phyloP scores from a whole-genome alignment of 2,113 vertebrate species.

The Ameiurus melas region DNA sequence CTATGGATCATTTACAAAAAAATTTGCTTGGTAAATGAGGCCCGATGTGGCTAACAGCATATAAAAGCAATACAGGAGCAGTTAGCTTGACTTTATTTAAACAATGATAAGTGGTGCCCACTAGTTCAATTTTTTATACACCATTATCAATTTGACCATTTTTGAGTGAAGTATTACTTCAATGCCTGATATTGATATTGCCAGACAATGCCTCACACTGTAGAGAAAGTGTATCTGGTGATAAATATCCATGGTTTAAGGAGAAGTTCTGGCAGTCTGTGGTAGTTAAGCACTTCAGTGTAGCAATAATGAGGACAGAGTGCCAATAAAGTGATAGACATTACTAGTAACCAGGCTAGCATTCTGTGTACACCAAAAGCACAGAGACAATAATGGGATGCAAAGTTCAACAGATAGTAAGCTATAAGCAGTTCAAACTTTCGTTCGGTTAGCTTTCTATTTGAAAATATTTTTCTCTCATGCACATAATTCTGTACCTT shows the following conservation, averaged over 20 bases:
- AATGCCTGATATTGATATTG: background rate
- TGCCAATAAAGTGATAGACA: slow-evolving; percentile 37
- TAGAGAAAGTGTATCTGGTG: background rate
- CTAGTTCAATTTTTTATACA: background rate
- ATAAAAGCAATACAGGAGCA: too few species aligned
- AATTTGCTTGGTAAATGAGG: too few species aligned
- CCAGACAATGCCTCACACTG: background rate
- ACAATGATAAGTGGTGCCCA: too few species aligned
- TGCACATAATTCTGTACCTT: slow-evolving; percentile 74
- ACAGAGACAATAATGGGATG: background rate
- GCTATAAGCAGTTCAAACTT: background rate
- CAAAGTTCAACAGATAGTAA: background rate
- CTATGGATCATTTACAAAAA: background rate
- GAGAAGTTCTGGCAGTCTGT: background rate
- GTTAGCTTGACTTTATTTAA: too few species aligned
- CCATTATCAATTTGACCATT: background rate
- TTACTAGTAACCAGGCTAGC: background rate
- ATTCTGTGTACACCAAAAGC: background rate
- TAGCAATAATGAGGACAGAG: slow-evolving; percentile 22
- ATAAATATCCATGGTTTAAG: background rate
- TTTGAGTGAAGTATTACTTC: background rate
- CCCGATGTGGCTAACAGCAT: too few species aligned
- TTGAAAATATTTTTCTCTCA: background rate
- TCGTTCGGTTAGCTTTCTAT: background rate
- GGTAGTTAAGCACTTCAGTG: slow-evolving; percentile 1